Conservation (phyloP, 2,113 vertebrate species). For the Bucco capensis region DNA sequence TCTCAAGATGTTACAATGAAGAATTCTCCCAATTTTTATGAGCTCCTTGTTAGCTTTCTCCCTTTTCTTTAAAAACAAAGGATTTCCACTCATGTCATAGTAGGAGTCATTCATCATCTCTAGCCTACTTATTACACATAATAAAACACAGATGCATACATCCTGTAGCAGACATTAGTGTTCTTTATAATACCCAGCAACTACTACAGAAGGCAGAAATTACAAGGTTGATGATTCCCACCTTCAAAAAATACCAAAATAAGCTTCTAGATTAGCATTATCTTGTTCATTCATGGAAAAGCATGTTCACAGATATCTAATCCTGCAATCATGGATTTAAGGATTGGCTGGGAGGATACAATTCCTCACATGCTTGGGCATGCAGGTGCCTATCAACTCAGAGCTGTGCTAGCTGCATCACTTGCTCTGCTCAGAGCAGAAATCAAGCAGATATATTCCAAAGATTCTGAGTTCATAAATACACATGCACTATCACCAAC, state of each 20-base stretch:
- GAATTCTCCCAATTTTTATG: background rate
- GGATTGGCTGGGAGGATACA: background rate
- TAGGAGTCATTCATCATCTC: slow-evolving; percentile 19
- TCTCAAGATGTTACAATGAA: background rate
- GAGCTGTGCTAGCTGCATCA: background rate
- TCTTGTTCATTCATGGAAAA: background rate
- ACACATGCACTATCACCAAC: background rate
- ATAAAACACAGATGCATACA: slow-evolving; percentile 4
- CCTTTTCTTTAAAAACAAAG: slow-evolving; percentile 37
- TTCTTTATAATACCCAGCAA: background rate
- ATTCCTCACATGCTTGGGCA: background rate
- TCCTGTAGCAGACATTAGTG: background rate
- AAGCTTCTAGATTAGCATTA: background rate
- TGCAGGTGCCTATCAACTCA: background rate
- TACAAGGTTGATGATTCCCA: background rate
- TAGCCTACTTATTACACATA: background rate
- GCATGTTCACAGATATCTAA: background rate
- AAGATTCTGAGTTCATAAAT: background rate
- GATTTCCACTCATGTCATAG: slow-evolving; percentile 20
- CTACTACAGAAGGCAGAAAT: background rate
- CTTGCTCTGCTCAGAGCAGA: background rate
- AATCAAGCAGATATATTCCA: background rate
- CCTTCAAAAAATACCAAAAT: background rate
- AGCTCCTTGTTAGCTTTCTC: slow-evolving; percentile 11
- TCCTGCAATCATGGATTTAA: background rate